A percentile compares a stretch with the other conserved stretches of the same genome.
Conservation (phyloP, 2,888 invertebrate species). For the Pherbina coryleti region DNA sequence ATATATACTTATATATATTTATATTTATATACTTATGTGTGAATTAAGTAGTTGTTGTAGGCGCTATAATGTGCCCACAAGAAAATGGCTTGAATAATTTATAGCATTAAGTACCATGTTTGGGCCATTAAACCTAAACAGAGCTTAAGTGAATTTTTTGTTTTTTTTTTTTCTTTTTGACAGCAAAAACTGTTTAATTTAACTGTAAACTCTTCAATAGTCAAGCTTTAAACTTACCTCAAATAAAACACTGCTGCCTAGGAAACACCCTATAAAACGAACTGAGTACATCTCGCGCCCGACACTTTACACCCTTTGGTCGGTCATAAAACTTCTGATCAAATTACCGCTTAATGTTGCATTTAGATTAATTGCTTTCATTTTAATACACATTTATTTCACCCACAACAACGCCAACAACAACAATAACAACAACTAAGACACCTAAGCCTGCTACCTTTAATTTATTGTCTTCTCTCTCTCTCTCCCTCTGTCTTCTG, state of each 20-base stretch:
- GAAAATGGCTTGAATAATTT: too few species aligned
- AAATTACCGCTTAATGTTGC: slow-evolving; percentile 7
- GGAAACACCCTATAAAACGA: too few species aligned
- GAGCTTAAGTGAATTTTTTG: too few species aligned
- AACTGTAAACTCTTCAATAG: too few species aligned
- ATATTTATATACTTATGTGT: too few species aligned
- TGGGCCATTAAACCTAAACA: too few species aligned
- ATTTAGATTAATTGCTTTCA: slow-evolving; percentile 25
- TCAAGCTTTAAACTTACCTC: neutral
- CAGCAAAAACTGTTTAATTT: too few species aligned
- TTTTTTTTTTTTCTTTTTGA: too few species aligned
- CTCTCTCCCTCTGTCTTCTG: neutral
- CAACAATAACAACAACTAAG: neutral
- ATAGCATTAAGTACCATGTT: too few species aligned
- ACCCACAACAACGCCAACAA: neutral
- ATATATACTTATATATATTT: too few species aligned
- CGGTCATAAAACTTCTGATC: slow-evolving; percentile 5
- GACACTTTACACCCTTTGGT: neutral
- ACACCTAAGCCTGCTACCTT: neutral
- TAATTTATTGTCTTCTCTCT: neutral
- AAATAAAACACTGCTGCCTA: neutral
- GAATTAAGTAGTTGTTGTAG: too few species aligned
- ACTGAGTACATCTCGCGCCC: neutral
- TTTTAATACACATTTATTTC: neutral
- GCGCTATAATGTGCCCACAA: too few species aligned